A percentile compares a stretch with the other conserved stretches of the same genome.
These are phyloP conservation scores for pig (Sus scrofa) DNA, from an alignment of 2,113 vertebrate species.

Conservation along the genomic window DNA sequence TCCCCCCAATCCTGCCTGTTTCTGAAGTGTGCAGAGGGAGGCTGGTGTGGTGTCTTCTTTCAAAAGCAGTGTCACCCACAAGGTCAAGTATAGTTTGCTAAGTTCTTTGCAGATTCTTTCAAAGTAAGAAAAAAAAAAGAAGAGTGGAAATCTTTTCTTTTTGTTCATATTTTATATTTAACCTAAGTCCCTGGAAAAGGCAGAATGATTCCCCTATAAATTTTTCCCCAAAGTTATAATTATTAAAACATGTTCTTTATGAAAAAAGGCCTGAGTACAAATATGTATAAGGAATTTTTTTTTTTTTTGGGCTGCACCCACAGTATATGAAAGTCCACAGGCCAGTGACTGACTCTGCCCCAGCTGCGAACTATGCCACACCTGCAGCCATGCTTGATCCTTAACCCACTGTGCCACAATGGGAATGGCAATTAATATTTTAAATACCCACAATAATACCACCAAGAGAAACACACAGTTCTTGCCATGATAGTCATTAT, in stretches of 20 bases:
- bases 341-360: too few relatives aligned
- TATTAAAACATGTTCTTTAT: background rate
- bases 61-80: background rate
- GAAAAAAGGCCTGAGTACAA: background rate
- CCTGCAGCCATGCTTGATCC: too few relatives aligned
- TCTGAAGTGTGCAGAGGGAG: background rate
- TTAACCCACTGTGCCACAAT: too few relatives aligned
- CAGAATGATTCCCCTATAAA: background rate
- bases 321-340: too few relatives aligned
- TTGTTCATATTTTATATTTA: conserved; percentile 24
- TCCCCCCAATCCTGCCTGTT: background rate
- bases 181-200: background rate
- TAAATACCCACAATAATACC: background rate
- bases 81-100: conserved; percentile 29
- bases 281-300: background rate
- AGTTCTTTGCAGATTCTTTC: background rate
- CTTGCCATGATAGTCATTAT: background rate
- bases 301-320: too few relatives aligned
- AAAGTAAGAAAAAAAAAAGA: conserved; percentile 50
- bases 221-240: background rate
- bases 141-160: background rate
- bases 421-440: background rate
- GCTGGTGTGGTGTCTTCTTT: background rate
- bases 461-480: background rate
- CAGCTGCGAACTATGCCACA: too few relatives aligned